Evolutionary conservation across 2,888 invertebrate genomes (phyloP).

Genomic region (Temnothorax rugatulus): DNA sequence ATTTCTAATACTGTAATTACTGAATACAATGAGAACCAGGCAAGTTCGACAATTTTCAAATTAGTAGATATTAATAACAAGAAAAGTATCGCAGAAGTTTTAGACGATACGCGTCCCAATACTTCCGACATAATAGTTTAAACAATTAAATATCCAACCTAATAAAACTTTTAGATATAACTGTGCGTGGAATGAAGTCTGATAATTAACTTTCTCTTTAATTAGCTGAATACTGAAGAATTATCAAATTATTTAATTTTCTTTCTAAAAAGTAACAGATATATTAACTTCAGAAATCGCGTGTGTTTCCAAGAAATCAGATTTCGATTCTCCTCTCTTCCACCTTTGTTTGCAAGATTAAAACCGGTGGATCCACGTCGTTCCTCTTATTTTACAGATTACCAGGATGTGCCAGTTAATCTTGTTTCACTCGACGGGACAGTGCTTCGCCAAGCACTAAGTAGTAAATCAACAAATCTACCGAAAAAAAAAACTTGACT

Average conservation of each 20-base stretch:
- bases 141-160: background rate
- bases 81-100: background rate
- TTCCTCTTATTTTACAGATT: background rate
- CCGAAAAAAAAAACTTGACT: background rate
- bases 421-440: background rate
- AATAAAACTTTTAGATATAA: background rate
- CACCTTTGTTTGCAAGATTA: background rate
- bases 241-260: background rate
- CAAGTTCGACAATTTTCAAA: background rate
- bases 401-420: constrained; percentile 25
- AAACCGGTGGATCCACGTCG: background rate
- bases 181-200: background rate
- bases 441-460: background rate
- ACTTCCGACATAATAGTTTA: background rate
- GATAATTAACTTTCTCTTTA: background rate
- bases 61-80: background rate
- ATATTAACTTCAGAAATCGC: background rate
- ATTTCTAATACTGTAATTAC: constrained; percentile 10
- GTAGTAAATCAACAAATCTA: constrained; percentile 18
- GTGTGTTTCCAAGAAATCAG: background rate
- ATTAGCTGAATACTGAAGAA: background rate
- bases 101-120: background rate
- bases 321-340: background rate
- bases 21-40: background rate
- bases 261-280: background rate